Base-by-base conservation (phyloP, 1,140 invertebrate genomes). In the Vanessa tameamea region DNA sequence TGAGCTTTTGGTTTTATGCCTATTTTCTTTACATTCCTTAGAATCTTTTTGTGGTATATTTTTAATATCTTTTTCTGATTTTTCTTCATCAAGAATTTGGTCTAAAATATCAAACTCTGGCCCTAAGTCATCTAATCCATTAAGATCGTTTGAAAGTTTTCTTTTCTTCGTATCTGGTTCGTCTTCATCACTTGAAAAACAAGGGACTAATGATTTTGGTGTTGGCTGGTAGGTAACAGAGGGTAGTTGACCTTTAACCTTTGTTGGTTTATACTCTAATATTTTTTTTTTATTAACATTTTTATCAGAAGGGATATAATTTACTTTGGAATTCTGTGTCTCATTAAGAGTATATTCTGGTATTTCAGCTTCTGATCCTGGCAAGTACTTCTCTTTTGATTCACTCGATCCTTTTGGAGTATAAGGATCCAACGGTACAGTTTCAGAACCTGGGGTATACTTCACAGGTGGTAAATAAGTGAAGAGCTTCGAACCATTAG, bases 181-280 rank as follows among this genome's bases (percentile, higher is more conserved):
- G 57, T 92, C 92, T 78, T 93, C 93, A 84, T 92, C 92, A 83
- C 92, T 93, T 67, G 92, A 93, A 81, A 93, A 93, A 79, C 89
- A 90, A 55, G 92, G 91, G 53, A 85, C 90, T 71, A 89, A 74
- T 15, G 86, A 84, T 16, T 83, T 82, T 48, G 92, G 92, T 65
- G 92, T 92, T 12, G 91, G 91, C 72, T 92, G 87, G 72, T 92
- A 92, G 66, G 85, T 91, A 8, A 90, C 81, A 66, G 79, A 73
- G 20, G 85, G 73, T 8, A 72, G 68, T 69, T 86, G 80, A 73
- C 64, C 76, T 72, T 83, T 89, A 70, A 91, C 81, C 78, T 88
- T 89, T 16, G 81, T 63, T 63, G 90, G 89, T 82, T 91, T 92
- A 77, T 93, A 92, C 76, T 93, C 91, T 66, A 92, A 81, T 53